Conservation (phyloP, 2,888 invertebrate species). For the Glyphotaelius pellucidus region DNA sequence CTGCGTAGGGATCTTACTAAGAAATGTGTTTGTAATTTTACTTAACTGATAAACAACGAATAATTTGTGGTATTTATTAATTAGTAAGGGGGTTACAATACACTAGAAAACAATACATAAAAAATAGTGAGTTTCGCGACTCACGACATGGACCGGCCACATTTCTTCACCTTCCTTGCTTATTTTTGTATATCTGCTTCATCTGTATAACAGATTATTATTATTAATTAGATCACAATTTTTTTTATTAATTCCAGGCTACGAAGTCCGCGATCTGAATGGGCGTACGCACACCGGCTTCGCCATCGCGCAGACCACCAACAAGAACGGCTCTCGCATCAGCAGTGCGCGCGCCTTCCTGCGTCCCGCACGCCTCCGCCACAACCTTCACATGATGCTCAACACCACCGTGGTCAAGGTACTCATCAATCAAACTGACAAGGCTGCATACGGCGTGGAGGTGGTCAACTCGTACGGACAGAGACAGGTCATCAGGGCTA, state of each 20-base stretch:
- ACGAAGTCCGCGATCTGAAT: conserved; percentile 87
- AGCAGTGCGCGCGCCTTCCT: conserved; percentile 90
- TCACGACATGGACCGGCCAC: no score
- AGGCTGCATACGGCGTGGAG: conserved; percentile 88
- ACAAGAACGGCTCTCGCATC: conserved; percentile 89
- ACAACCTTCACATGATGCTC: conserved; percentile 89
- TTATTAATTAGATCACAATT: no score
- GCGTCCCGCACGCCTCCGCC: conserved; percentile 85
- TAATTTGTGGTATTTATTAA: no score
- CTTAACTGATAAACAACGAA: no score
- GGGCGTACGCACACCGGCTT: conserved; percentile 90
- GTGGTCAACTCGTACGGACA: conserved; percentile 79
- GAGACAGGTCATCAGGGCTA: conserved; percentile 79
- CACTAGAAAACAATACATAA: no score
- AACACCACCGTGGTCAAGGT: conserved; percentile 89
- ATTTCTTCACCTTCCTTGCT: no score
- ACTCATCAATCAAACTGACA: conserved; percentile 84
- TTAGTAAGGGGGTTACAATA: no score
- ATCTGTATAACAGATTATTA: no score
- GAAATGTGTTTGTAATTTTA: no score
- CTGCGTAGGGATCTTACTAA: no score
- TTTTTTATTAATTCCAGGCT: conserved; percentile 75
- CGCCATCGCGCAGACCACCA: conserved; percentile 92
- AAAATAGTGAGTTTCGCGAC: no score
- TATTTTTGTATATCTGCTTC: no score